Conservation (phyloP, 2,113 vertebrate genomes). For the Aviceda subcristata region DNA sequence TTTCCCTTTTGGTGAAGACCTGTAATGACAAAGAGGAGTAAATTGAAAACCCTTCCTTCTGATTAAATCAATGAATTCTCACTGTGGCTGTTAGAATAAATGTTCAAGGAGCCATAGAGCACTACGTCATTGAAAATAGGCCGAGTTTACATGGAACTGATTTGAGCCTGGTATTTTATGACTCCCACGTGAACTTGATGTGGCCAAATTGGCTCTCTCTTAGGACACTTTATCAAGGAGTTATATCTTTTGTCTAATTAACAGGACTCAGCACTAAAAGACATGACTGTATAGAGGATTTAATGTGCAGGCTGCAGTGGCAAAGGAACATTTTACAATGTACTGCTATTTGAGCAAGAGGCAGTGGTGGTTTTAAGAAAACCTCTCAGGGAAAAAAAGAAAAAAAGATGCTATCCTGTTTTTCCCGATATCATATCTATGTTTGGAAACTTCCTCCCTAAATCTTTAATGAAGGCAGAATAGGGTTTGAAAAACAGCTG, state of each 20-base stretch:
- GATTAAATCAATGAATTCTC: slow-evolving; percentile 46
- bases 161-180: slow-evolving; percentile 34
- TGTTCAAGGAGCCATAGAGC: not conserved
- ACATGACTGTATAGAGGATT: not conserved
- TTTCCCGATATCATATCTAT: slow-evolving; percentile 23
- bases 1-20: not conserved
- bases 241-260: slow-evolving; percentile 46
- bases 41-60: not conserved
- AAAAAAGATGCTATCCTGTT: not conserved
- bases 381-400: not conserved
- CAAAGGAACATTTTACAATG: not conserved
- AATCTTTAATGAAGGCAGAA: slow-evolving; percentile 57
- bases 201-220: slow-evolving; percentile 28
- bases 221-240: slow-evolving; percentile 13
- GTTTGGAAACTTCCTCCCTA: slow-evolving; percentile 56
- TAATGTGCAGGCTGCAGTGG: not conserved
- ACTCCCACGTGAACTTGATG: not conserved
- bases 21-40: not conserved
- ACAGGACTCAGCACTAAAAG: not conserved
- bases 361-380: slow-evolving; percentile 18
- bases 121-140: slow-evolving; percentile 27
- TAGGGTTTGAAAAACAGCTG: slow-evolving; percentile 72
- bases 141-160: slow-evolving; percentile 37
- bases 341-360: not conserved
- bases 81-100: slow-evolving; percentile 38